Evolutionary conservation across 2,888 invertebrate genomes (phyloP), one percentile per base, ranked within the genome.

Genomic region (Melitaea athalia): DNA sequence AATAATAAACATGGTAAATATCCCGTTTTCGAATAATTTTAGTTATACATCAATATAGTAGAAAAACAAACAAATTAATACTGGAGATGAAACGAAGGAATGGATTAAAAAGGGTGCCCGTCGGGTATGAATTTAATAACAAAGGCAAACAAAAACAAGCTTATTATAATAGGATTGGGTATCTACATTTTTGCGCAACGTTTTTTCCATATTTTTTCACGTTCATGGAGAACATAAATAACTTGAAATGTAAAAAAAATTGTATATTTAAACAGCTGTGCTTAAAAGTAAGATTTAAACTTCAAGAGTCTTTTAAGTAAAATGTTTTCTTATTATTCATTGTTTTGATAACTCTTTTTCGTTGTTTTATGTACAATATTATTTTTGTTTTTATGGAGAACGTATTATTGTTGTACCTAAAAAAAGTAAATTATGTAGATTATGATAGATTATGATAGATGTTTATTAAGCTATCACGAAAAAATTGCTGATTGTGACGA

Each of bases 41-140:
- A n/a, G n/a, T n/a, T n/a, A n/a, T n/a, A n/a, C n/a, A n/a, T n/a
- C n/a, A n/a, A 17, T 31, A 17, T 1, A 15, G 52, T 5, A 24
- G 17, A 52, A 52, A 24, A 52, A 52, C 31, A 52, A 24, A 24
- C 24, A 11, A n/a, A n/a, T n/a, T n/a, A 12, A 11, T 52, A 24
- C 24, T 24, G 5, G 10, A 52, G 24, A 60, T 24, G 43, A 65
- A 59, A 59, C 31, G 33, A 65, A 53, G 47, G 14, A 64, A 45
- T n/a, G 53, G 60, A 68, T 55, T 55, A 50, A 59, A 64, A 68
- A 55, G 60, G 45, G 52, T 47, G 45, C 33, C 63, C 53, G 52
- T 38, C 15, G 52, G 53, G 64, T 68, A 15, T 60, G 52, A 59
- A 64, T 52, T 59, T 17, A 59, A 60, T 68, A 64, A 52, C 50